Percentiles rank a stretch among this genome's conserved stretches.
These are phyloP conservation scores for Thera britannica DNA, from an alignment of 2,888 invertebrate species.

Conservation along the genomic window DNA sequence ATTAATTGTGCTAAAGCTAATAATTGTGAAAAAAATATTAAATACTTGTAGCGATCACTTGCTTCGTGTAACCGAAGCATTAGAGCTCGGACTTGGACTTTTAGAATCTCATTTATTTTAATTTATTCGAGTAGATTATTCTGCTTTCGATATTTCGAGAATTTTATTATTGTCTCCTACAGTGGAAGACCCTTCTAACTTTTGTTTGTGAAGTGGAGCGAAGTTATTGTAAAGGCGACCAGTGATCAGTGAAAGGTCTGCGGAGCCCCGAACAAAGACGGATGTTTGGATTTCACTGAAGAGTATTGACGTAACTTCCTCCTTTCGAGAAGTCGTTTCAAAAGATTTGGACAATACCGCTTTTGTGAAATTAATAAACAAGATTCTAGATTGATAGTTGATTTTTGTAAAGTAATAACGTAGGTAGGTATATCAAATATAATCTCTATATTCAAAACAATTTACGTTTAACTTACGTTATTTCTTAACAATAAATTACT, in stretches of 20 bases:
- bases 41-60: not conserved
- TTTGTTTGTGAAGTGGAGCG: slow-evolving; percentile 28
- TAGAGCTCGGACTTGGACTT: slow-evolving; percentile 49
- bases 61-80: slow-evolving; percentile 14
- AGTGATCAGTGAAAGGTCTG: slow-evolving; percentile 13
- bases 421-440: too few species aligned
- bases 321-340: not conserved
- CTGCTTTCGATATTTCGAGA: slow-evolving; percentile 62
- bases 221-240: slow-evolving; percentile 24
- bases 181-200: slow-evolving; percentile 24
- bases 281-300: slow-evolving; percentile 9
- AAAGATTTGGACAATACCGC: not conserved
- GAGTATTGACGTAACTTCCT: not conserved
- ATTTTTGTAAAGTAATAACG: too few species aligned
- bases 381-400: not conserved
- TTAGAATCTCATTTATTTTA: slow-evolving; percentile 83
- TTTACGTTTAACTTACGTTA: too few species aligned
- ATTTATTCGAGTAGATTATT: slow-evolving; percentile 80
- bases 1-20: too few species aligned
- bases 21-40: not conserved
- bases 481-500: too few species aligned
- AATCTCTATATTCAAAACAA: too few species aligned
- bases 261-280: slow-evolving; percentile 5
- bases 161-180: slow-evolving; percentile 40
- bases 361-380: not conserved